phyloP scores from a whole-genome alignment of 2,113 vertebrate genomes.

The Panthera leo region DNA sequence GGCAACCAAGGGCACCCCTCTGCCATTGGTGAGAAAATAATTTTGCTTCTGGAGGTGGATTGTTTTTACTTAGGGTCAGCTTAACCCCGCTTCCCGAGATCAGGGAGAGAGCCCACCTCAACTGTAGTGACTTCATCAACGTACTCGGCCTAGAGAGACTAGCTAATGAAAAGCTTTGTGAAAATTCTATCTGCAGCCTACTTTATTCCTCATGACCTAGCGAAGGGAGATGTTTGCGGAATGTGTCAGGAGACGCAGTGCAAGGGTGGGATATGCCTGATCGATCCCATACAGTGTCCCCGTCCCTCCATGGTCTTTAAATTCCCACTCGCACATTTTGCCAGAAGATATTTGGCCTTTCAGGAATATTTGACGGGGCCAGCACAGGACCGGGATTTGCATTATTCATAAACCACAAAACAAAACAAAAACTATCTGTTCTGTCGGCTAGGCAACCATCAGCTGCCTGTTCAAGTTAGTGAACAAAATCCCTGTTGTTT shows the following conservation, averaged over 20 bases:
- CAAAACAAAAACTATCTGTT: slow-evolving; percentile 2
- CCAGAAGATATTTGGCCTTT: neutral
- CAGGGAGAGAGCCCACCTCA: neutral
- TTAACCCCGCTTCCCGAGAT: neutral
- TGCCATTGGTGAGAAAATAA: neutral
- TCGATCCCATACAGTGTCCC: neutral
- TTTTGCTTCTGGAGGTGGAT: neutral
- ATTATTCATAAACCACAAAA: neutral
- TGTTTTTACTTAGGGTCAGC: neutral
- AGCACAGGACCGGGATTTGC: neutral
- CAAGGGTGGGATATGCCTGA: neutral
- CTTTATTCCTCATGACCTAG: neutral
- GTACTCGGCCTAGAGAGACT: neutral
- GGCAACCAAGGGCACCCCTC: neutral
- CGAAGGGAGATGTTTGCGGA: neutral
- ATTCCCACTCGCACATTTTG: neutral
- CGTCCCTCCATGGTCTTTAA: neutral
- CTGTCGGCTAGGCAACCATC: neutral
- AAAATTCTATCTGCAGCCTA: neutral
- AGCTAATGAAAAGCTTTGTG: neutral
- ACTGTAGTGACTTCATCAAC: neutral
- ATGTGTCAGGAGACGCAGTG: neutral
- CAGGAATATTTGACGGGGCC: neutral
- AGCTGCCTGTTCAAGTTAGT: neutral
- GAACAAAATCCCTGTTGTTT: slow-evolving; percentile 6